These are phyloP conservation scores for Echeneis naucrates DNA, from an alignment of 2,797 vertebrate species.

Conservation along the genomic window DNA sequence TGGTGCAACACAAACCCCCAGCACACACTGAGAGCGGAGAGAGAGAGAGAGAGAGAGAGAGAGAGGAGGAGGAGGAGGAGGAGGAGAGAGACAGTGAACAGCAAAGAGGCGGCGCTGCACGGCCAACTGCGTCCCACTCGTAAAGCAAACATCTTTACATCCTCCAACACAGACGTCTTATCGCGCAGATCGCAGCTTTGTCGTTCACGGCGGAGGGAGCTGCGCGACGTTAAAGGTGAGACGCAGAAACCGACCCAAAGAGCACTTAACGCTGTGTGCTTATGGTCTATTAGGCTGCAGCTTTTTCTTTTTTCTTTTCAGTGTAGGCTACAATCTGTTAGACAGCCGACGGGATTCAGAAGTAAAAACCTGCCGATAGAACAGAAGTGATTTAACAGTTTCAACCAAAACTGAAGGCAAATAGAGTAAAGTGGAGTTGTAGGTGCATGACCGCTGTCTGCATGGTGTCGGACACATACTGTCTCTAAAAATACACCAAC, in stretches of 20 bases:
- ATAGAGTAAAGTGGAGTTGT: neutral
- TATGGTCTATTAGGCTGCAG: too few species aligned
- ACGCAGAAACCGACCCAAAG: slow-evolving; percentile 31
- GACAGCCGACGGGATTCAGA: neutral
- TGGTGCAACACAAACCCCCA: slow-evolving; percentile 70
- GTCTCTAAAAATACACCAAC: neutral
- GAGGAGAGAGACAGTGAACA: slow-evolving; percentile 54
- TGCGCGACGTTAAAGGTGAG: slow-evolving; percentile 72
- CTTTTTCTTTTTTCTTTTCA: neutral
- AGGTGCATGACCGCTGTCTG: neutral
- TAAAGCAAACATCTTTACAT: slow-evolving; percentile 52
- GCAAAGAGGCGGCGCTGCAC: slow-evolving; percentile 64
- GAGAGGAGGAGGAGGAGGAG: slow-evolving; percentile 62
- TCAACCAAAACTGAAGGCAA: neutral
- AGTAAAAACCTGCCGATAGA: too few species aligned
- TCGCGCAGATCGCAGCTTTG: slow-evolving; percentile 47
- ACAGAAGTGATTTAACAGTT: neutral
- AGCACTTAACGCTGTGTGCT: neutral
- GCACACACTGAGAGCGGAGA: slow-evolving; percentile 54
- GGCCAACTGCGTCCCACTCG: slow-evolving; percentile 65
- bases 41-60: slow-evolving; percentile 36
- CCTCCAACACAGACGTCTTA: slow-evolving; percentile 29
- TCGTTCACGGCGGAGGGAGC: slow-evolving; percentile 59
- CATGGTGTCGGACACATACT: neutral
- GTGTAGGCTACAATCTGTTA: neutral